A percentile compares a stretch with the other conserved stretches of the same genome.
These are phyloP conservation scores for Scartelaos histophorus DNA, from an alignment of 2,113 vertebrate species.

Conservation along the genomic window DNA sequence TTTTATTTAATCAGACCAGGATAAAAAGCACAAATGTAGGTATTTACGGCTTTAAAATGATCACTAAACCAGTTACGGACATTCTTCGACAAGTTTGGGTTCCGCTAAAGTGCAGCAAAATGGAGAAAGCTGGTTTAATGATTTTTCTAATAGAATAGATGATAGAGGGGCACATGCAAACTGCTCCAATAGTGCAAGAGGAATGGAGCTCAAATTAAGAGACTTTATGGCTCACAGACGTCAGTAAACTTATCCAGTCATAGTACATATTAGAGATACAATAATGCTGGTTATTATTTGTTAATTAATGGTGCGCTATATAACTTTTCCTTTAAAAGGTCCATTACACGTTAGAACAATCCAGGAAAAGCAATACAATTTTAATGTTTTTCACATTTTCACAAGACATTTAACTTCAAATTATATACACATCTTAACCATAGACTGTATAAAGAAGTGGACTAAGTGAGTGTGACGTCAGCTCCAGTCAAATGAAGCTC, in stretches of 20 bases:
- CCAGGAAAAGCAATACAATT: too few species aligned
- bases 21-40: conserved; percentile 38
- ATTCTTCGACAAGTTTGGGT: conserved; percentile 24
- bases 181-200: not conserved
- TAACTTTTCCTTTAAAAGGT: too few species aligned
- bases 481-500: too few species aligned
- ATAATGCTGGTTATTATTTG: too few species aligned
- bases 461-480: too few species aligned
- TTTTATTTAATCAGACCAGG: conserved; percentile 40
- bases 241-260: not conserved
- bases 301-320: too few species aligned
- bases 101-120: not conserved
- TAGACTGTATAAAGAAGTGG: too few species aligned
- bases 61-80: conserved; percentile 1
- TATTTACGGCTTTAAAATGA: conserved; percentile 37
- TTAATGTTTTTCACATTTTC: too few species aligned
- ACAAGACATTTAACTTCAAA: too few species aligned
- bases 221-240: not conserved
- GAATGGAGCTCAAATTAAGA: not conserved
- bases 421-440: too few species aligned
- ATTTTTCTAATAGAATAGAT: not conserved
- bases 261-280: too few species aligned
- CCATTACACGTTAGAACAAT: too few species aligned
- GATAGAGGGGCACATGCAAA: not conserved
- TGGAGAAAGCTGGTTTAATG: not conserved